Base-by-base conservation (phyloP, 2,113 vertebrate species). In the Nesospiza acunhae region DNA sequence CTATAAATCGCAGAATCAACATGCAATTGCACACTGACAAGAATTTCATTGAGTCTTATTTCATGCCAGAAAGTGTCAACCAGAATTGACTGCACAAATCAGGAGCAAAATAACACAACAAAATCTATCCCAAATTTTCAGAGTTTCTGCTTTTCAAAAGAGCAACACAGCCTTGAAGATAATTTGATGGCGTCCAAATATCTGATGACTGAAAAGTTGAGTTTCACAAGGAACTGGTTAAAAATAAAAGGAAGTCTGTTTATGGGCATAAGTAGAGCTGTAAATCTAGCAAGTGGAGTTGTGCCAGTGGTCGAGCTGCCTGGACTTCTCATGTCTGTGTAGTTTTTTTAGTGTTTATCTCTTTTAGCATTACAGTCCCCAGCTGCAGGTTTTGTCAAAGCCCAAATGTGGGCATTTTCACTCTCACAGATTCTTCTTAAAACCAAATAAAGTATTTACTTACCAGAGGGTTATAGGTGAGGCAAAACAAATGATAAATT, bases 51-150 rank as follows among this genome's bases (percentile, higher is more conserved):
- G 1, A 49, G 27, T 64, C 7, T 1, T 75, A 31, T 46, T 80
- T 84, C 26, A 13, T 46, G 70, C 22, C 46, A 84, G n/a, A 77
- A 64, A 64, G 41, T 49, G 15, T 7, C 22, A 18, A 4, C 76
- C 31, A 19, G 23, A 83, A 49, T 1, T 62, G 46, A 76, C 31
- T 58, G 28, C 15, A 69, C 39, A 79, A 68, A 50, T 59, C 11
- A 28, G 22, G 28, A 60, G 53, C 15, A 55, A 74, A 88, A 67
- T 33, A 3, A 0, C 23, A 18, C 0, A 3, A 13, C 46, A 1
- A 69, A 76, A 76, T 46, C 47, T 35, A 6, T 35, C 63, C 82
- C 14, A 10, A 26, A 39, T 78, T 50, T 86, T 74, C 5, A 9
- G 28, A n/a, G 4, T 53, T 53, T 64, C n/a, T 70, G 3, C 22